A percentile compares a stretch with the other conserved stretches of the same genome.
These are phyloP conservation scores for Mystacides longicornis DNA, from an alignment of 2,888 invertebrate species.

Conservation along the genomic window DNA sequence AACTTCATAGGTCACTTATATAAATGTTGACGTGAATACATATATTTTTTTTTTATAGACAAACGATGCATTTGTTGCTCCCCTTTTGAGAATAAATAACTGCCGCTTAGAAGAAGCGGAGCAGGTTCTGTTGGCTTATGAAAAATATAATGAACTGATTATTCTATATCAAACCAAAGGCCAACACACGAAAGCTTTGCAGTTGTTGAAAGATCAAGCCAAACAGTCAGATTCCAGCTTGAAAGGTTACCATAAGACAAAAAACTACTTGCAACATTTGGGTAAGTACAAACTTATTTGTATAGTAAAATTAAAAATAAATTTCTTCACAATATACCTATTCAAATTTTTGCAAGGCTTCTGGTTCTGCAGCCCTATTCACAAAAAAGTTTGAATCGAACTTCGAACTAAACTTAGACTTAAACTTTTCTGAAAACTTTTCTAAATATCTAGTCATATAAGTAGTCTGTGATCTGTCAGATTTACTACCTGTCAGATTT, in stretches of 20 bases:
- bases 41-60: constrained; percentile 52
- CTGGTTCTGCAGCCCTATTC: too few relatives aligned
- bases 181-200: constrained; percentile 85
- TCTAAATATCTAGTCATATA: too few relatives aligned
- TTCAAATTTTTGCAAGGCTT: too few relatives aligned
- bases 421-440: too few relatives aligned
- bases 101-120: constrained; percentile 94
- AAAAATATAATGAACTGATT: constrained; percentile 88
- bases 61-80: constrained; percentile 90
- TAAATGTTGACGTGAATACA: too few relatives aligned
- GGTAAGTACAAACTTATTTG: constrained; percentile 52
- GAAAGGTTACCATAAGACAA: constrained; percentile 74
- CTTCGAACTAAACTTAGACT: too few relatives aligned
- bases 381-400: too few relatives aligned
- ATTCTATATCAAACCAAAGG: constrained; percentile 93
- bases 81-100: constrained; percentile 81
- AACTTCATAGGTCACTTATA: too few relatives aligned
- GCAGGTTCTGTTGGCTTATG: constrained; percentile 73
- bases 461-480: too few relatives aligned
- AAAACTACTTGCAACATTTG: constrained; percentile 85
- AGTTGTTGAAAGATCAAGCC: constrained; percentile 73
- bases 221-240: constrained; percentile 68
- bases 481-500: too few relatives aligned
- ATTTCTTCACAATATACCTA: too few relatives aligned
- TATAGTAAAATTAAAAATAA: too few relatives aligned